Evolutionary conservation across 37 sponge, comb jelly and placozoan species (phyloP).

Genomic region (Hormiphora californensis): DNA sequence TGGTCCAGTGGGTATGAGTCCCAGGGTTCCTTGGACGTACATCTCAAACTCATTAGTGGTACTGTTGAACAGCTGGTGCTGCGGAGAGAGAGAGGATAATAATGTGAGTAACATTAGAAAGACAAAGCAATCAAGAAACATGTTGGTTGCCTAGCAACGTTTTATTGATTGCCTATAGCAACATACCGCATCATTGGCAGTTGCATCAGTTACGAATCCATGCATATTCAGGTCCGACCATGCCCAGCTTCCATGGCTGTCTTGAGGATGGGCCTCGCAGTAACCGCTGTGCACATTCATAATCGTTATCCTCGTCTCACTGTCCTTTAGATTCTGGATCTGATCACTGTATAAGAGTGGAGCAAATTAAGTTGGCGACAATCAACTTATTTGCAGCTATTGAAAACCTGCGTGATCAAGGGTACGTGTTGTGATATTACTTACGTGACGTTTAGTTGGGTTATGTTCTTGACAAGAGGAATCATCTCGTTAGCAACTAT

Average conservation of each 20-base stretch:
- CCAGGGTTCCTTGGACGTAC: slow-evolving; percentile 31
- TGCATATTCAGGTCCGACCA: slow-evolving; percentile 15
- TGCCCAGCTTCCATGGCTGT: background rate
- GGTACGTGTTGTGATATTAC: background rate
- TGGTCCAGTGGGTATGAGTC: background rate
- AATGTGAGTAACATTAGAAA: no score
- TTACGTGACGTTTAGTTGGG: slow-evolving; percentile 7
- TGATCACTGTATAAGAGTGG: background rate
- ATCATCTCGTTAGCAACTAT: slow-evolving; percentile 49
- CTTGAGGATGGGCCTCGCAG: slow-evolving; percentile 35
- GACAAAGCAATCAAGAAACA: no score
- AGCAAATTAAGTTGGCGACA: background rate
- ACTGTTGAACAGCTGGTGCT: slow-evolving; percentile 41
- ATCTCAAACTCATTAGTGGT: background rate
- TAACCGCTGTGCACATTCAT: slow-evolving; percentile 54
- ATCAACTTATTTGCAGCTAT: background rate
- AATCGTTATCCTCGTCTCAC: slow-evolving; percentile 16
- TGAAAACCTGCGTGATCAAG: background rate
- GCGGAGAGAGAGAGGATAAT: background rate
- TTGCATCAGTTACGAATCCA: slow-evolving; percentile 45
- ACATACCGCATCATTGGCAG: slow-evolving; percentile 44
- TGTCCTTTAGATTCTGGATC: slow-evolving; percentile 14
- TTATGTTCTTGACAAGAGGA: background rate
- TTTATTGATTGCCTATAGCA: background rate
- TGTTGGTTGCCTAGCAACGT: background rate